Percentiles rank a stretch among this genome's conserved stretches.
Conservation (phyloP, 2,797 vertebrate species). For the Cynodonichthys magdalenae region DNA sequence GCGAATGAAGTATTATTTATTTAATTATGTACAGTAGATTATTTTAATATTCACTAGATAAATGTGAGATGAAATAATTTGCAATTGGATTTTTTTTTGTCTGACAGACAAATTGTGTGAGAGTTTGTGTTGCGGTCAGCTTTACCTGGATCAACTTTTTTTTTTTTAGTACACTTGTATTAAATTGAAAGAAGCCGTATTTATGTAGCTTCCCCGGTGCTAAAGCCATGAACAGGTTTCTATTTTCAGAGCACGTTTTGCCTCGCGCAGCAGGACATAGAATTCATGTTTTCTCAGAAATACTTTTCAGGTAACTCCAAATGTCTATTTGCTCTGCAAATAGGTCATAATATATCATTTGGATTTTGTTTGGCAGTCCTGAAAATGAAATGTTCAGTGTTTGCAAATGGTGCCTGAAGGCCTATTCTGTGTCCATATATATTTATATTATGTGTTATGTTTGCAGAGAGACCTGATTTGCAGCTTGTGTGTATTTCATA, state of each 20-base stretch:
- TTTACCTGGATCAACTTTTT: slow-evolving; percentile 5
- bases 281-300: slow-evolving; percentile 51
- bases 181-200: not conserved
- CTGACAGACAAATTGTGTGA: too few relatives aligned
- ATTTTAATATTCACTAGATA: too few relatives aligned
- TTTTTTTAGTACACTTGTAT: slow-evolving; percentile 4
- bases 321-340: slow-evolving; percentile 57
- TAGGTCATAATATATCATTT: slow-evolving; percentile 36
- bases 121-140: too few relatives aligned
- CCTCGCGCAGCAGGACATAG: slow-evolving; percentile 19
- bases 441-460: not conserved
- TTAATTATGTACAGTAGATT: too few relatives aligned
- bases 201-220: not conserved
- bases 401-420: slow-evolving; percentile 4
- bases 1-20: too few relatives aligned
- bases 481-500: not conserved
- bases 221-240: not conserved
- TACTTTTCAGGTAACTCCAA: slow-evolving; percentile 15
- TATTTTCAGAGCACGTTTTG: slow-evolving; percentile 42
- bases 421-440: slow-evolving; percentile 1
- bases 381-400: slow-evolving; percentile 13
- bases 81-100: too few relatives aligned
- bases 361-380: not conserved
- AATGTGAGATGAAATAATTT: too few relatives aligned
- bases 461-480: not conserved